A percentile compares a stretch with the other conserved stretches of the same genome.
Conservation (phyloP, 2,797 vertebrate species). For the Chiroxiphia lanceolata region DNA sequence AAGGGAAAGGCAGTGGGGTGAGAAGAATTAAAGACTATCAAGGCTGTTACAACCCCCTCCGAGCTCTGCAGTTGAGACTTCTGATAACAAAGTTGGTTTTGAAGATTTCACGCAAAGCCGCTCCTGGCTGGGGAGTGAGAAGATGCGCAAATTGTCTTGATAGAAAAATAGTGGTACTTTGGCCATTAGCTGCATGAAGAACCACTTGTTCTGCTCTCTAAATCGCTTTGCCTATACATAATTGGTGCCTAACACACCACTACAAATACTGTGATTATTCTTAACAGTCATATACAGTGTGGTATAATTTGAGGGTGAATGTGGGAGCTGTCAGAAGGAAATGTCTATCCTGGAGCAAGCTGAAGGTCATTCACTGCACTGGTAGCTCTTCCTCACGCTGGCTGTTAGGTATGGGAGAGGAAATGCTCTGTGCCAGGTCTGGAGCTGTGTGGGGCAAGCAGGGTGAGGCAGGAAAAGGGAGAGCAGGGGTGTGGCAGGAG, state of each 20-base stretch:
- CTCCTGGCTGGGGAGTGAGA: slow-evolving; percentile 42
- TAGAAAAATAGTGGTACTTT: slow-evolving; percentile 52
- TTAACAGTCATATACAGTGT: slow-evolving; percentile 32
- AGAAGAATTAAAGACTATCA: slow-evolving; percentile 34
- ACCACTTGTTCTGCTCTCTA: slow-evolving; percentile 45
- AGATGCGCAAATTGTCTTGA: slow-evolving; percentile 50
- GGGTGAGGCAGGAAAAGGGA: background rate
- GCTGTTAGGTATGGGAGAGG: background rate
- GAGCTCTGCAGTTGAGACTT: slow-evolving; percentile 34
- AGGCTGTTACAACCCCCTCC: background rate
- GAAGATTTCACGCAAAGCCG: slow-evolving; percentile 31
- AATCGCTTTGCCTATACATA: slow-evolving; percentile 50
- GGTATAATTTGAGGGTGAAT: slow-evolving; percentile 31
- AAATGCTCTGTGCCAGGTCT: background rate
- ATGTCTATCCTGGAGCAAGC: background rate
- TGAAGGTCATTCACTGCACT: background rate
- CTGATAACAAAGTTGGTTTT: slow-evolving; percentile 25
- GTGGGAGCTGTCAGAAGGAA: slow-evolving; percentile 32
- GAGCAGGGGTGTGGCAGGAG: background rate
- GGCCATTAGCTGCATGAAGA: slow-evolving; percentile 46
- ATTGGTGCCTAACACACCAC: slow-evolving; percentile 52
- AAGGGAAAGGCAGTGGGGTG: background rate
- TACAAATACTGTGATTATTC: slow-evolving; percentile 51
- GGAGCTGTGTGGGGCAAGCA: background rate
- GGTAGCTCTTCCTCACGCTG: background rate